phyloP scores from a whole-genome alignment of 2,797 vertebrate genomes.

The Cetoscarus ocellatus region DNA sequence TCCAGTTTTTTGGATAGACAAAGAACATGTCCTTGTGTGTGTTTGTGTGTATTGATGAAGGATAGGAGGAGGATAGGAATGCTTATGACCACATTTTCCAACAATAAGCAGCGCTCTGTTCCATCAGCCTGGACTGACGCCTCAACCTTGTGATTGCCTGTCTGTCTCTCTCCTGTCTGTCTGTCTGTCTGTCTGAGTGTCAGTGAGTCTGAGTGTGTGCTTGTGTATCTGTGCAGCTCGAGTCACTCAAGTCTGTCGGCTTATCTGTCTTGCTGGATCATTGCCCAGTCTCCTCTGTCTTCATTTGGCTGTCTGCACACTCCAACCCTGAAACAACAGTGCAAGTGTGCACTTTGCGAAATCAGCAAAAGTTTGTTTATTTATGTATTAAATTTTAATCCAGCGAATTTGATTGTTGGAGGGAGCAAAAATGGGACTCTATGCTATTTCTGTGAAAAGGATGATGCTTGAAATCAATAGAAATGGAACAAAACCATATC shows the following conservation, averaged over 20 bases:
- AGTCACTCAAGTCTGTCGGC: not conserved
- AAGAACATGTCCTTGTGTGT: conserved; percentile 3
- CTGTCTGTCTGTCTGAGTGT: conserved; percentile 31
- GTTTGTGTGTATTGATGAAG: conserved; percentile 49
- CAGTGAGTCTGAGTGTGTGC: conserved; percentile 30
- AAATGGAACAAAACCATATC: no score
- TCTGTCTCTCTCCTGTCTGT: conserved; percentile 6
- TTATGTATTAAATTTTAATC: no score
- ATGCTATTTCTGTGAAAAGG: no score
- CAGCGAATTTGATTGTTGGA: no score
- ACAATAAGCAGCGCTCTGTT: conserved; percentile 64
- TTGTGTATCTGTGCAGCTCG: not conserved
- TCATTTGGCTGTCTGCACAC: conserved; percentile 1
- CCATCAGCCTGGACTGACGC: conserved; percentile 39
- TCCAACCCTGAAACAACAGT: not conserved
- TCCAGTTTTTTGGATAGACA: not conserved
- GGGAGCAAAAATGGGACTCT: no score
- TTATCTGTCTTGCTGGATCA: conserved; percentile 29
- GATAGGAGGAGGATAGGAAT: conserved; percentile 72
- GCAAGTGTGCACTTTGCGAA: not conserved
- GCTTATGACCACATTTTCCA: conserved; percentile 43
- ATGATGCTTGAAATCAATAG: no score
- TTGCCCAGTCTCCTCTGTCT: not conserved
- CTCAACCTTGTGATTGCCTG: conserved; percentile 38
- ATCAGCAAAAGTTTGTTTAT: not conserved